phyloP scores from a whole-genome alignment of 2,113 vertebrate species.

The Indri indri region DNA sequence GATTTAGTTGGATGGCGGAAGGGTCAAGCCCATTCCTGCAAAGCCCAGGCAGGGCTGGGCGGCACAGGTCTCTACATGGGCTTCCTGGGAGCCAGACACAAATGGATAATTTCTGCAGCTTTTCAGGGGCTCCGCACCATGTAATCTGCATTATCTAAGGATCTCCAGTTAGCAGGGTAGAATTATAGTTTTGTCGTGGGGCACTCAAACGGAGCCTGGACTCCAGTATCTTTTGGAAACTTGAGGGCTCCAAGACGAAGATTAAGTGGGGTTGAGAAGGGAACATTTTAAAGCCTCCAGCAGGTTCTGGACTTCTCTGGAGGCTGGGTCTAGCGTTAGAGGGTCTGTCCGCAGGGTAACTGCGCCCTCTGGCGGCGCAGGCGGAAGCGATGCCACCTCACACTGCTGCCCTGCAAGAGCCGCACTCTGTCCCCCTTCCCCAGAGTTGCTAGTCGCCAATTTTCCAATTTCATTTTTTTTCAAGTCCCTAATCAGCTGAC shows the following conservation, averaged over 20 bases:
- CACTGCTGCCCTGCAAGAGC: neutral
- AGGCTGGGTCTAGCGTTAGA: too few species aligned
- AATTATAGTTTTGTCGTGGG: neutral
- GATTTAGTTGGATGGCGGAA: neutral
- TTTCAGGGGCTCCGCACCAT: neutral
- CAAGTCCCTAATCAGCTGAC: too few species aligned
- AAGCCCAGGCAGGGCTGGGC: rapidly evolving
- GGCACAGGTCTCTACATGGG: neutral
- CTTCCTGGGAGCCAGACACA: neutral
- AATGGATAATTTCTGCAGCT: neutral
- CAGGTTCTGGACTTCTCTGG: neutral
- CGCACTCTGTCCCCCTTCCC: rapidly evolving
- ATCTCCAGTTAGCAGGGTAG: neutral
- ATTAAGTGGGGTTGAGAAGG: neutral
- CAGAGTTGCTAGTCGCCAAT: too few species aligned
- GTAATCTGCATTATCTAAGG: rapidly evolving
- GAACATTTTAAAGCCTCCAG: neutral
- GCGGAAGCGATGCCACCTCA: neutral
- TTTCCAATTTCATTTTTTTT: neutral
- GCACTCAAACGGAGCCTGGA: neutral
- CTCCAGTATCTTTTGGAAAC: neutral
- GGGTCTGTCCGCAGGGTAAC: rapidly evolving
- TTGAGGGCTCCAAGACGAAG: neutral
- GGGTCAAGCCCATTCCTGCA: rapidly evolving
- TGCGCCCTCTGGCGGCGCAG: neutral